Evolutionary conservation across 2,113 vertebrate species (phyloP), one percentile per base, ranked within the genome.

Genomic region (Loxodonta africana): DNA sequence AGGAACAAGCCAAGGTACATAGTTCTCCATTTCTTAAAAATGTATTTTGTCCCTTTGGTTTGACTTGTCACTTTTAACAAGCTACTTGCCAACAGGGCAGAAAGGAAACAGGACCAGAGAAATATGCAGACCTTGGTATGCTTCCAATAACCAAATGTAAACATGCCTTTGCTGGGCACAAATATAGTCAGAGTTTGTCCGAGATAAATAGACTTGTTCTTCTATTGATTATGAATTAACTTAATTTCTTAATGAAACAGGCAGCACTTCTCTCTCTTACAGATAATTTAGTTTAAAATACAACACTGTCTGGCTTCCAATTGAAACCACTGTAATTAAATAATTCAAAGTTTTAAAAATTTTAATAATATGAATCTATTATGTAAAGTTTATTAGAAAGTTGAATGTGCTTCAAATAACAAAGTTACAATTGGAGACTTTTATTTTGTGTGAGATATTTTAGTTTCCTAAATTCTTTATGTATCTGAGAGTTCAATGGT

Each of bases 201-300:
- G 26, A 95, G 88, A 95, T 28, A 96, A 89, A 97, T 97, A 83
- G 94, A 97, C 14, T 94, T 96, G 25, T 28, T 95, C 65, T 96
- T 97, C 89, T 97, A 91, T 96, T 95, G 94, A 98, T 97, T 97
- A 74, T 96, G 89, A 97, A 96, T 98, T 95, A 93, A 96, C 92
- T 98, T 96, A 80, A 73, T 97, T 98, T 97, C 97, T 98, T 98
- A 98, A 96, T 96, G 93, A 97, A 94, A 97, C 71, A 95, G 86
- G 84, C 57, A 80, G 53, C 53, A 57, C 53, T 81, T 96, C 71
- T 86, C 20, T 71, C 11, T 23, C 30, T n/a, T 92, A 94, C 2
- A 77, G 83, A 86, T 95, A 94, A 97, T 87, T 95, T 90, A 91
- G 82, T 26, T 71, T 83, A 95, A 97, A 97, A 87, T 92, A 63